Percentiles rank a stretch among this genome's conserved stretches.
Evolutionary conservation across 1,140 invertebrate genomes (phyloP).

Genomic region (Bursaphelenchus mucronatus): DNA sequence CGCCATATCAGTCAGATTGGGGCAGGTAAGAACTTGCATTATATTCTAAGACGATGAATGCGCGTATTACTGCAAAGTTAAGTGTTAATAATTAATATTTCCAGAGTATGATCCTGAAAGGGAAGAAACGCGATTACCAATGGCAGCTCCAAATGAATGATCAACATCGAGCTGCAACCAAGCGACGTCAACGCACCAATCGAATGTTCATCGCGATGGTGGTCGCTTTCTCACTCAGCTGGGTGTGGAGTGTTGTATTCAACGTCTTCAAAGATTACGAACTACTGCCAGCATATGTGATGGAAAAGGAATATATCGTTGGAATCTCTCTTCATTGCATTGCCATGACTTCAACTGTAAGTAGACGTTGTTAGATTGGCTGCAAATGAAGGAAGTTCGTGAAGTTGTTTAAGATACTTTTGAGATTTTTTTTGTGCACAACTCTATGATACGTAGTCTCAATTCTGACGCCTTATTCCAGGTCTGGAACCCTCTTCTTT

Average conservation of each 20-base stretch:
- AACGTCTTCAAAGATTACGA: slow-evolving; percentile 65
- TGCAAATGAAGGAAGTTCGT: no score
- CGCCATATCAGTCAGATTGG: slow-evolving; percentile 52
- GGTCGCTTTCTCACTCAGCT: slow-evolving; percentile 64
- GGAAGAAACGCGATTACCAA: slow-evolving; percentile 43
- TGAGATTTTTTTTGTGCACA: no score
- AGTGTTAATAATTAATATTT: not conserved
- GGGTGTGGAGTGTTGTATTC: slow-evolving; percentile 66
- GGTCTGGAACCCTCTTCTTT: slow-evolving; percentile 65
- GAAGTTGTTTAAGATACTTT: not conserved
- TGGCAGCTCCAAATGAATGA: slow-evolving; percentile 46
- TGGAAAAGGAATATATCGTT: slow-evolving; percentile 60
- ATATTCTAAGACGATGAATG: no score
- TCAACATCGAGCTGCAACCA: slow-evolving; percentile 53
- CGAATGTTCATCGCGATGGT: slow-evolving; percentile 61
- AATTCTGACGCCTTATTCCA: slow-evolving; percentile 14
- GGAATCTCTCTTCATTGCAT: slow-evolving; percentile 65
- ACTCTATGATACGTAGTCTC: no score
- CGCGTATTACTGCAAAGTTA: no score
- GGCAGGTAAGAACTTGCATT: slow-evolving; percentile 25
- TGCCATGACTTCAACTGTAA: slow-evolving; percentile 65
- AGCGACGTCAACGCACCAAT: slow-evolving; percentile 57
- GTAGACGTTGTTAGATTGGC: not conserved
- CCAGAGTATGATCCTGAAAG: slow-evolving; percentile 51
- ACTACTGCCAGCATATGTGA: slow-evolving; percentile 51